phyloP scores from a whole-genome alignment of 2,113 vertebrate genomes.

The Oxyura jamaicensis region DNA sequence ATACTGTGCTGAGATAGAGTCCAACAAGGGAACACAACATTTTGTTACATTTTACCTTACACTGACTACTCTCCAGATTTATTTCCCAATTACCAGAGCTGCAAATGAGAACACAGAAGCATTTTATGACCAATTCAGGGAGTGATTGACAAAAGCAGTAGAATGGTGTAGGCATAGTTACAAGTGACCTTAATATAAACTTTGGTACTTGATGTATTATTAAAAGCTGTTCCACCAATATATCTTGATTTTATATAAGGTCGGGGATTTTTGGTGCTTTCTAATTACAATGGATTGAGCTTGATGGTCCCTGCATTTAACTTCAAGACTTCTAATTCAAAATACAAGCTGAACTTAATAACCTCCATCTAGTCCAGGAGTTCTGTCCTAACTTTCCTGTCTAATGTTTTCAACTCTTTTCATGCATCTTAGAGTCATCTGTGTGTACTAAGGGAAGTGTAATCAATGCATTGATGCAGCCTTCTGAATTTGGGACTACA shows the following conservation, averaged over 20 bases:
- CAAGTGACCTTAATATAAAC: neutral
- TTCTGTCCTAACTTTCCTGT: neutral
- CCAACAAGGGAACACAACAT: neutral
- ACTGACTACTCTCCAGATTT: neutral
- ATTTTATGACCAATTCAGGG: neutral
- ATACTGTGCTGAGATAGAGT: neutral
- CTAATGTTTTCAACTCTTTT: neutral
- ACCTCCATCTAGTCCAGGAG: neutral
- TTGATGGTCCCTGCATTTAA: constrained; percentile 11
- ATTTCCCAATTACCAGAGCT: neutral
- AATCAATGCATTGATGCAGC: neutral
- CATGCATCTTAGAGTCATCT: neutral
- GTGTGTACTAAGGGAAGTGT: rapidly evolving
- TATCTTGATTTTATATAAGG: neutral
- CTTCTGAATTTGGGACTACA: neutral
- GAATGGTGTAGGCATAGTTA: neutral
- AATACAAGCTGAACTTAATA: neutral
- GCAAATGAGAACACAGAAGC: neutral
- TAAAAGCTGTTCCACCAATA: neutral
- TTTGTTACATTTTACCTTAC: neutral
- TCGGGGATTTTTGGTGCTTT: neutral
- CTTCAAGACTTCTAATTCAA: neutral
- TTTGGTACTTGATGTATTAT: constrained; percentile 4
- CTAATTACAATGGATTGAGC: neutral
- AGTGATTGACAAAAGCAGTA: neutral